A percentile compares a stretch with the other conserved stretches of the same genome.
Evolutionary conservation across 1,140 invertebrate species (phyloP).

Genomic region (Stratiolaelaps scimitus): DNA sequence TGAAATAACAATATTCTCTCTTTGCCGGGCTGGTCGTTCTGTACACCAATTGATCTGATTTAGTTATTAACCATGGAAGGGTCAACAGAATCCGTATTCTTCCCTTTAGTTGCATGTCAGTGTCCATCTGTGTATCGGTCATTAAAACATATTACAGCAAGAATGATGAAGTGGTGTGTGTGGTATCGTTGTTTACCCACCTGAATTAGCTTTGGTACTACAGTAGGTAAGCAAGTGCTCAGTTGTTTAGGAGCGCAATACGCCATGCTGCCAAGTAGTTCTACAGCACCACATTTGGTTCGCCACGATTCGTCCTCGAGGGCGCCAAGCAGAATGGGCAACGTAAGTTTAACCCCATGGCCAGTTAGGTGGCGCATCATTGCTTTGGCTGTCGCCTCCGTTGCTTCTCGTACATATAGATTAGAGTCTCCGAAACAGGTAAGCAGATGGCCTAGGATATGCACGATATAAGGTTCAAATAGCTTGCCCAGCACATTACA

Average conservation of each 20-base stretch:
- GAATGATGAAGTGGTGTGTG: no score
- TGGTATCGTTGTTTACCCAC: no score
- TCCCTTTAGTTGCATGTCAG: no score
- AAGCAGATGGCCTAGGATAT: constrained; percentile 84
- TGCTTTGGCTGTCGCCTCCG: constrained; percentile 82
- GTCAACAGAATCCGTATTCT: no score
- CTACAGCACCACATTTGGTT: constrained; percentile 92
- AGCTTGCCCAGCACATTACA: constrained; percentile 84
- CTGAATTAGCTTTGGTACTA: constrained; percentile 96
- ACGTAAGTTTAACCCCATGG: constrained; percentile 90
- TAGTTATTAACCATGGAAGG: no score
- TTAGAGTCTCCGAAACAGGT: constrained; percentile 90
- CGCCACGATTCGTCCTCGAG: constrained; percentile 96
- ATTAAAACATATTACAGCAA: no score
- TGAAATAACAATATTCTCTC: no score
- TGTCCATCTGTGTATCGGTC: no score
- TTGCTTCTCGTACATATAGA: constrained; percentile 58
- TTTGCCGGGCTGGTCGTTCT: no score
- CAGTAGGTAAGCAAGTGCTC: constrained; percentile 89
- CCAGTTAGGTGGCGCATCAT: constrained; percentile 93
- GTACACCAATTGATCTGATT: no score
- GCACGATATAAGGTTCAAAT: constrained; percentile 97
- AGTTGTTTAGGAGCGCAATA: constrained; percentile 97
- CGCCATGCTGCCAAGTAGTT: constrained; percentile 90
- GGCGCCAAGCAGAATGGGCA: constrained; percentile 75